phyloP scores from a whole-genome alignment of 1,140 invertebrate genomes.

The Apolygus lucorum region DNA sequence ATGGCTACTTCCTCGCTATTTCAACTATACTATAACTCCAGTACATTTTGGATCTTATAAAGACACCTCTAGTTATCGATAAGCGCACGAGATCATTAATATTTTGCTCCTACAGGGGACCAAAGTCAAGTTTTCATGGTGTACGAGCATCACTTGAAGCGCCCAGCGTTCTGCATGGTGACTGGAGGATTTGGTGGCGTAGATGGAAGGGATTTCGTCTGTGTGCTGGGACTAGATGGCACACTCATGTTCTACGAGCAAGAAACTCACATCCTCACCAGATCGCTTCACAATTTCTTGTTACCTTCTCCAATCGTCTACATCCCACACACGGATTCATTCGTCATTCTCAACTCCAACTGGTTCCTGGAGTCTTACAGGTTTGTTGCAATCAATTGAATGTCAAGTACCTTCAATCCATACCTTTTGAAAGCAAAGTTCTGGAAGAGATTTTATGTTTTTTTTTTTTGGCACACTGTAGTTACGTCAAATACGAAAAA shows the following conservation, averaged over 20 bases:
- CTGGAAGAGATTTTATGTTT: too few species aligned
- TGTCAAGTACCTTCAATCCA: too few species aligned
- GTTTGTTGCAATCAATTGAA: slow-evolving; percentile 48
- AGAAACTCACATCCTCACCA: slow-evolving; percentile 68
- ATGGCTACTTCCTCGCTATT: too few species aligned
- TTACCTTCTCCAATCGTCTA: slow-evolving; percentile 71
- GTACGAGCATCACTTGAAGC: slow-evolving; percentile 57
- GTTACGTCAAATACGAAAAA: too few species aligned
- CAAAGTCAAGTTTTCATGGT: slow-evolving; percentile 49
- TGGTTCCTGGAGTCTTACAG: slow-evolving; percentile 72
- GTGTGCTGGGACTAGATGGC: slow-evolving; percentile 78
- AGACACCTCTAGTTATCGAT: too few species aligned
- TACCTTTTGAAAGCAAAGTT: too few species aligned
- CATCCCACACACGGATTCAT: slow-evolving; percentile 64
- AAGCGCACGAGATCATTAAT: too few species aligned
- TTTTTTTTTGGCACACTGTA: too few species aligned
- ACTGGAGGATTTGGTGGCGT: slow-evolving; percentile 72
- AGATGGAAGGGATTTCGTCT: slow-evolving; percentile 69
- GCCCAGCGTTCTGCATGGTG: slow-evolving; percentile 56
- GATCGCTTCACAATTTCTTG: slow-evolving; percentile 56
- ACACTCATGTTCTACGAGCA: slow-evolving; percentile 79
- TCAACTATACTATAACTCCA: too few species aligned
- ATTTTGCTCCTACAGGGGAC: slow-evolving; percentile 43
- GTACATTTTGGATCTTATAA: too few species aligned
- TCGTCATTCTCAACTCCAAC: slow-evolving; percentile 63